Evolutionary conservation across 2,113 vertebrate species (phyloP).

Genomic region (Hipposideros armiger): DNA sequence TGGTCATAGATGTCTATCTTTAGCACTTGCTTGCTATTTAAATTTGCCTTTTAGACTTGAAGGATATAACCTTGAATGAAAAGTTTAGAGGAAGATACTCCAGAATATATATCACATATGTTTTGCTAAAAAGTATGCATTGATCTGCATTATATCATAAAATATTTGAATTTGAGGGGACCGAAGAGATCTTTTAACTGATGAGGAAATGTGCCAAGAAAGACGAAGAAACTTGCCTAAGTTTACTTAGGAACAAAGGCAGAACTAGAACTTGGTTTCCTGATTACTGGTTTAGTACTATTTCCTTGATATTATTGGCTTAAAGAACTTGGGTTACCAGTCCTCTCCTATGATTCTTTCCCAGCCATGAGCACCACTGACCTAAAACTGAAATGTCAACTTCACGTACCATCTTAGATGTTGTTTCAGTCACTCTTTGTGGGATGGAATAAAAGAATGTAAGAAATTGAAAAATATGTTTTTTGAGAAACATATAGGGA

Average conservation of each 20-base stretch:
- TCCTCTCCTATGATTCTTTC: conserved; percentile 13
- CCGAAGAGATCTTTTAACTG: conserved; percentile 4
- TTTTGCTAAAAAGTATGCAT: conserved; percentile 11
- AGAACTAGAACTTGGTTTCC: conserved; percentile 24
- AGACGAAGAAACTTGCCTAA: neutral
- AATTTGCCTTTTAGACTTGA: conserved; percentile 18
- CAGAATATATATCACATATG: neutral
- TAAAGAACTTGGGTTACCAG: conserved; percentile 2
- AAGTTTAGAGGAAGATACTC: neutral
- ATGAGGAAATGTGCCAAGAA: neutral
- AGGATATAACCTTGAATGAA: conserved; percentile 16
- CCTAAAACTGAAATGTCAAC: conserved; percentile 60
- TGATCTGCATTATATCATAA: conserved; percentile 1
- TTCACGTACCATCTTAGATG: neutral
- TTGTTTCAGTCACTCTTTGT: conserved; percentile 62
- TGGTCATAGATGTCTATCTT: neutral
- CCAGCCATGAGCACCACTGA: neutral
- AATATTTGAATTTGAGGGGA: conserved; percentile 46
- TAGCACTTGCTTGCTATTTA: neutral
- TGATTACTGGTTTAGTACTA: neutral
- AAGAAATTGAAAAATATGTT: neutral
- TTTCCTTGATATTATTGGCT: conserved; percentile 27
- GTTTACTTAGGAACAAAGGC: neutral
- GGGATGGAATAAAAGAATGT: neutral
- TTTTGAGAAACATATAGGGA: neutral